A percentile compares a stretch with the other conserved stretches of the same genome.
Conservation (phyloP, 2,797 vertebrate genomes). For the Carapus acus region DNA sequence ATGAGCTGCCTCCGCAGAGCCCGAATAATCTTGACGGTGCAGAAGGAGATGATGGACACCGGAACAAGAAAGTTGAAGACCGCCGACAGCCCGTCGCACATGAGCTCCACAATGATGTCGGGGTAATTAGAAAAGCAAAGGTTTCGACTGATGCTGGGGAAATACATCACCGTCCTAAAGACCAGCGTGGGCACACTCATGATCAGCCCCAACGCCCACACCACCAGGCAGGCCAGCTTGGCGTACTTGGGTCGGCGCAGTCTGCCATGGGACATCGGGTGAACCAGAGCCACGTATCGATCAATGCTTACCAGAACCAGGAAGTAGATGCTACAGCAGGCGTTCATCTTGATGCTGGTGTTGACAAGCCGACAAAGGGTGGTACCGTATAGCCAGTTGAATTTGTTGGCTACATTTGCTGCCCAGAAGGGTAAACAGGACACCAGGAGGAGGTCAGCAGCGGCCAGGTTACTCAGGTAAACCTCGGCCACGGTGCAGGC, state of each 20-base stretch:
- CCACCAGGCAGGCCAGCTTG: slow-evolving; percentile 66
- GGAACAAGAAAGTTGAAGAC: slow-evolving; percentile 70
- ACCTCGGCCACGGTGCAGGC: slow-evolving; percentile 71
- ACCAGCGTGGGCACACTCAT: slow-evolving; percentile 62
- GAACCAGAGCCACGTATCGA: slow-evolving; percentile 68
- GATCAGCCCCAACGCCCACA: slow-evolving; percentile 67
- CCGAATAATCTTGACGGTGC: slow-evolving; percentile 68
- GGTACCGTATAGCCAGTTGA: slow-evolving; percentile 67
- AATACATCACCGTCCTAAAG: slow-evolving; percentile 50
- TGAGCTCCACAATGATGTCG: accelerated
- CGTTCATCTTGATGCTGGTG: slow-evolving; percentile 62
- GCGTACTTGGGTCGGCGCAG: slow-evolving; percentile 54
- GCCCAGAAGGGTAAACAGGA: slow-evolving; percentile 78
- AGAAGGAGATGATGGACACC: slow-evolving; percentile 63
- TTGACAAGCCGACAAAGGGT: slow-evolving; percentile 65
- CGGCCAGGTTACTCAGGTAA: slow-evolving; percentile 77
- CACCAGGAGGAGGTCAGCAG: slow-evolving; percentile 76
- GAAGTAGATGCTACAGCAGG: slow-evolving; percentile 76
- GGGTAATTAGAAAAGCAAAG: slow-evolving; percentile 55
- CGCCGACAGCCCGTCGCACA: slow-evolving; percentile 26
- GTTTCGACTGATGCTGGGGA: too few species aligned
- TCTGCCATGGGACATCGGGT: slow-evolving; percentile 58
- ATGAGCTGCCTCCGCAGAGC: slow-evolving; percentile 44
- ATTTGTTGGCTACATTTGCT: slow-evolving; percentile 49
- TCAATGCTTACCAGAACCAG: slow-evolving; percentile 76